Evolutionary conservation across 2,797 vertebrate species (phyloP).

Genomic region (Discoglossus pictus): DNA sequence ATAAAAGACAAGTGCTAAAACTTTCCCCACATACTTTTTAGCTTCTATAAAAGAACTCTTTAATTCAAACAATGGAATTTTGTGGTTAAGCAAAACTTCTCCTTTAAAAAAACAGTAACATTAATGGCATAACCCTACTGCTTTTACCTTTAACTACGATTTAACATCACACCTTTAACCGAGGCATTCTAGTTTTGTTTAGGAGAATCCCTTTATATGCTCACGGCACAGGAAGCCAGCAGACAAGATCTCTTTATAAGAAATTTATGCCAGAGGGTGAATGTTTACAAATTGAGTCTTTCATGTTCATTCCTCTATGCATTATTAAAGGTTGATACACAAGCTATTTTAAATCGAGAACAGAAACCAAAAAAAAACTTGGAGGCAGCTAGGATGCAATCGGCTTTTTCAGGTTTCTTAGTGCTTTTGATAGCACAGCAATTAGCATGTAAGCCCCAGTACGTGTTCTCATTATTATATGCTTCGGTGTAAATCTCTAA

Average conservation of each 20-base stretch:
- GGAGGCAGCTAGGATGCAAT: slow-evolving; percentile 13
- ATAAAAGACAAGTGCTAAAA: no score
- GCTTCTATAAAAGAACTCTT: no score
- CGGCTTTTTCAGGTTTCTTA: slow-evolving; percentile 11
- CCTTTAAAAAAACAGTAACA: no score
- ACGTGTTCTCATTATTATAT: slow-evolving; percentile 34
- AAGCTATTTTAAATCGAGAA: slow-evolving; percentile 7
- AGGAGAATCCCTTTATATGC: not conserved
- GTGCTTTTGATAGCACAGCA: slow-evolving; percentile 21
- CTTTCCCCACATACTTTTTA: no score
- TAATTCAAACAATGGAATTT: no score
- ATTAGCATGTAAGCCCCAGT: slow-evolving; percentile 27
- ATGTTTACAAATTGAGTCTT: slow-evolving; percentile 39
- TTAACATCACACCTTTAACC: no score
- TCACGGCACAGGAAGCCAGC: slow-evolving; percentile 9
- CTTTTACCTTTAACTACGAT: no score
- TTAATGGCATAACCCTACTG: no score
- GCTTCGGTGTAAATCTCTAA: slow-evolving; percentile 27
- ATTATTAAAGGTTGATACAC: slow-evolving; percentile 36
- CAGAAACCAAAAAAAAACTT: slow-evolving; percentile 2
- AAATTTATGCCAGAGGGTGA: slow-evolving; percentile 30
- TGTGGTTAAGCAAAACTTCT: no score
- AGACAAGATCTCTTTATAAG: slow-evolving; percentile 19
- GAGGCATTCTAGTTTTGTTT: not conserved
- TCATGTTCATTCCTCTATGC: slow-evolving; percentile 24